A percentile compares a stretch with the other conserved stretches of the same genome.
These are phyloP conservation scores for roundworm (Caenorhabditis elegans) DNA, from an alignment of 1,140 invertebrate species.

Conservation along the genomic window DNA sequence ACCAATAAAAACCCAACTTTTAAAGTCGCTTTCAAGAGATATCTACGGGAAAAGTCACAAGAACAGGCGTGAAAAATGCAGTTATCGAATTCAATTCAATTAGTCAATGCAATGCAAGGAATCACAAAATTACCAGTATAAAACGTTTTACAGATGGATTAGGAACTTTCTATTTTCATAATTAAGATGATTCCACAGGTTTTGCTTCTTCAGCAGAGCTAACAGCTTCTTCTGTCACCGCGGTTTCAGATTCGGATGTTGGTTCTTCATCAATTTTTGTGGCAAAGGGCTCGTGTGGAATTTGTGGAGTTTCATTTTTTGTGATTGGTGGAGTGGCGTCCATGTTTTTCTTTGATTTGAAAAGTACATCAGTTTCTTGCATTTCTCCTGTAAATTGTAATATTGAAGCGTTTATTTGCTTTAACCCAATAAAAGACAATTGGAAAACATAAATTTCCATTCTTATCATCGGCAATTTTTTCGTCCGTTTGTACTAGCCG, in stretches of 20 bases:
- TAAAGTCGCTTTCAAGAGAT: conserved; percentile 12
- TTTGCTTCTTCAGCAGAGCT: background rate
- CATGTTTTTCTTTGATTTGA: conserved; percentile 41
- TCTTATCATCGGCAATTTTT: no score
- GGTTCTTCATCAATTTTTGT: background rate
- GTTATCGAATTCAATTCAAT: background rate
- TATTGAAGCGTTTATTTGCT: background rate
- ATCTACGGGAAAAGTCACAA: background rate
- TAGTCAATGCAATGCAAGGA: background rate
- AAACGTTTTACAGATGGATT: background rate
- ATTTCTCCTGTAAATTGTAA: conserved; percentile 47
- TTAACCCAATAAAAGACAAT: background rate
- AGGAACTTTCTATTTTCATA: no score
- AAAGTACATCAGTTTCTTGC: conserved; percentile 48
- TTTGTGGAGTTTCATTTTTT: conserved; percentile 45
- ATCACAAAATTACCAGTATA: conserved; percentile 4
- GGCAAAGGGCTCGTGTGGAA: conserved; percentile 5
- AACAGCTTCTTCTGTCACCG: background rate
- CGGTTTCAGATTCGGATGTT: background rate
- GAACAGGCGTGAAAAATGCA: background rate
- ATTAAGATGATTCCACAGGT: background rate
- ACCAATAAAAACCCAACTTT: background rate
- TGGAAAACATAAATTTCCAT: no score
- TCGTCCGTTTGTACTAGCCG: no score
- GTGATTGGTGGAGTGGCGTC: conserved; percentile 30